phyloP scores from a whole-genome alignment of 1,140 invertebrate species.

The Trissolcus basalis region DNA sequence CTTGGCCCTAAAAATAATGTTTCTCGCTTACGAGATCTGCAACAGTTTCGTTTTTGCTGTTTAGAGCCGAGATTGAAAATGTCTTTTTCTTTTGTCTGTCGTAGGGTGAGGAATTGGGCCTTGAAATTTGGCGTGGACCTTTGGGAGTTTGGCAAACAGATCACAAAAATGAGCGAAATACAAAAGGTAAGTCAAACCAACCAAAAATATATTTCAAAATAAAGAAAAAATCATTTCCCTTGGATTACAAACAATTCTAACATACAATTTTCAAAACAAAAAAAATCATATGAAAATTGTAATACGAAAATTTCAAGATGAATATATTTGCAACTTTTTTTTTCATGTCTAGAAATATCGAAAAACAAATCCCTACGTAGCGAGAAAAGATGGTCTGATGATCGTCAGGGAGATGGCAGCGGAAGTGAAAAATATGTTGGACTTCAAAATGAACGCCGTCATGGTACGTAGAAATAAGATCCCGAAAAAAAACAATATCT shows the following conservation, averaged over 20 bases:
- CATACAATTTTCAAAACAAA: no score
- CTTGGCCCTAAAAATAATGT: slow-evolving; percentile 31
- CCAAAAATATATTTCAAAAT: no score
- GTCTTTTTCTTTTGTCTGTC: slow-evolving; percentile 74
- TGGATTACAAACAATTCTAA: no score
- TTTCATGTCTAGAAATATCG: slow-evolving; percentile 88
- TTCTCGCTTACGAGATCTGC: slow-evolving; percentile 9
- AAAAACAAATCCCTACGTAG: slow-evolving; percentile 82
- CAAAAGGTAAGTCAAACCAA: slow-evolving; percentile 90
- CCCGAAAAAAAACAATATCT: no score
- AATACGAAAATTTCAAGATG: no score
- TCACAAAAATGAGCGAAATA: slow-evolving; percentile 91
- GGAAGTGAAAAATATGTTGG: slow-evolving; percentile 93
- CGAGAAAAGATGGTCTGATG: slow-evolving; percentile 87
- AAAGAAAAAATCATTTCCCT: no score
- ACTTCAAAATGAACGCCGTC: slow-evolving; percentile 91
- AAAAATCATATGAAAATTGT: no score
- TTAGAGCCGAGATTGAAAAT: slow-evolving; percentile 30
- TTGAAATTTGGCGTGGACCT: slow-evolving; percentile 91
- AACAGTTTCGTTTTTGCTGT: slow-evolving; percentile 32
- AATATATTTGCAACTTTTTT: no score
- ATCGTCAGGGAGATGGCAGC: slow-evolving; percentile 87
- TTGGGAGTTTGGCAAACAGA: slow-evolving; percentile 90
- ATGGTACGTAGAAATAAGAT: slow-evolving; percentile 79
- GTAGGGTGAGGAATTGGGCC: slow-evolving; percentile 93